phyloP scores from a whole-genome alignment of 2,113 vertebrate species.

The Parotia lawesii region DNA sequence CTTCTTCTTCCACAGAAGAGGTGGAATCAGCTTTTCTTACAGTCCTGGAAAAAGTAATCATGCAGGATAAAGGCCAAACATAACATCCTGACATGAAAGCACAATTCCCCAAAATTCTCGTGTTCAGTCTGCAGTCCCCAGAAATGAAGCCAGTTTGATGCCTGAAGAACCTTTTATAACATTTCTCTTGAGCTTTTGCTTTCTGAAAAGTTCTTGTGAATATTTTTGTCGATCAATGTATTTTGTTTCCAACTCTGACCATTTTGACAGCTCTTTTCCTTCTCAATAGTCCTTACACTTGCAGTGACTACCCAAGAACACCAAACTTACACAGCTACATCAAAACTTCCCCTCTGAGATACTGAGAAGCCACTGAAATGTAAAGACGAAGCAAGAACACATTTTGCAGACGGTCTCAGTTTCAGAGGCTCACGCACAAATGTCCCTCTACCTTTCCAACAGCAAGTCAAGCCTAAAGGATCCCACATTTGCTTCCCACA shows the following conservation, averaged over 20 bases:
- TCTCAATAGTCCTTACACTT: not conserved
- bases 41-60: not conserved
- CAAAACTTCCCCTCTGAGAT: not conserved
- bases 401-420: not conserved
- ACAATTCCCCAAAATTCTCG: fast-evolving
- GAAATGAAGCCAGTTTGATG: not conserved
- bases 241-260: not conserved
- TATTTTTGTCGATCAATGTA: fast-evolving
- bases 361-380: not conserved
- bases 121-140: not conserved
- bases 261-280: not conserved
- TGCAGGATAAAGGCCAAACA: not conserved
- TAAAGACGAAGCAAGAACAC: not conserved
- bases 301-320: not conserved
- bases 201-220: not conserved
- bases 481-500: not conserved
- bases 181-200: not conserved
- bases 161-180: not conserved
- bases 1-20: not conserved
- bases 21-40: not conserved
- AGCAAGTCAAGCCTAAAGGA: not conserved
- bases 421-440: not conserved
- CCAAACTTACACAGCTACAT: not conserved
- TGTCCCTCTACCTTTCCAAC: fast-evolving
- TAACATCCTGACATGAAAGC: not conserved